A percentile compares a stretch with the other conserved stretches of the same genome.
Conservation (phyloP, 2,797 vertebrate species). For the Pogonophryne albipinna region DNA sequence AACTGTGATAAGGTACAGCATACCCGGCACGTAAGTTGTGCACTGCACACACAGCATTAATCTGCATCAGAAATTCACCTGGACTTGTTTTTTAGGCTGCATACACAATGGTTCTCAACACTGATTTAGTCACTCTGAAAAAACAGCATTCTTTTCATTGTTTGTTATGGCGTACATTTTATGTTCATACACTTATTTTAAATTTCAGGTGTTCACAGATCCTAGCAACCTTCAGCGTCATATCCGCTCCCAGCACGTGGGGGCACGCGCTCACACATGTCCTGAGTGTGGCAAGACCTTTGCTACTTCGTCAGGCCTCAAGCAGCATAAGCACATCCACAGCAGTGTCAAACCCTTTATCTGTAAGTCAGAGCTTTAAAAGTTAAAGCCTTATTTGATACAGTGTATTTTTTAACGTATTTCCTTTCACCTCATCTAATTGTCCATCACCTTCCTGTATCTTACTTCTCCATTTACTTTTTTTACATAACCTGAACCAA, state of each 20-base stretch:
- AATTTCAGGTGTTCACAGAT: conserved; percentile 95
- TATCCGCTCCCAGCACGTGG: conserved; percentile 98
- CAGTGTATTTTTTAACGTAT: conserved; percentile 18
- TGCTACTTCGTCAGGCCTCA: conserved; percentile 98
- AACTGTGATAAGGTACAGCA: conserved; percentile 99
- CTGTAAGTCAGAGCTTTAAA: conserved; percentile 91
- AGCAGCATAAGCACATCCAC: conserved; percentile 99
- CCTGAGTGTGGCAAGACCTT: conserved; percentile 99
- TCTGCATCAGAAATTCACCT: conserved; percentile 55
- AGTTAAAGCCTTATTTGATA: conserved; percentile 7
- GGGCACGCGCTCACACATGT: conserved; percentile 95
- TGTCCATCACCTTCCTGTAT: conserved; percentile 8
- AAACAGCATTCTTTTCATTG: background rate
- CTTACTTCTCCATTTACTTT: conserved; percentile 23
- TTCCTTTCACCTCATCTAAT: conserved; percentile 3
- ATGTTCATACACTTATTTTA: conserved; percentile 50
- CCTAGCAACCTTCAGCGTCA: conserved; percentile 99
- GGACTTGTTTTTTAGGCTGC: conserved; percentile 32
- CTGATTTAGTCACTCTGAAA: conserved; percentile 27
- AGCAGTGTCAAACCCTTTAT: conserved; percentile 99
- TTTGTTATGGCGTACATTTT: background rate
- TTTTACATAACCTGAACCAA: conserved; percentile 5
- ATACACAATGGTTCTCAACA: conserved; percentile 25
- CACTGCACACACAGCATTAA: conserved; percentile 76
- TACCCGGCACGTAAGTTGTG: conserved; percentile 85